Evolutionary conservation across 2,888 invertebrate species (phyloP), one percentile per base, ranked within the genome.

Genomic region (Pterostichus niger): DNA sequence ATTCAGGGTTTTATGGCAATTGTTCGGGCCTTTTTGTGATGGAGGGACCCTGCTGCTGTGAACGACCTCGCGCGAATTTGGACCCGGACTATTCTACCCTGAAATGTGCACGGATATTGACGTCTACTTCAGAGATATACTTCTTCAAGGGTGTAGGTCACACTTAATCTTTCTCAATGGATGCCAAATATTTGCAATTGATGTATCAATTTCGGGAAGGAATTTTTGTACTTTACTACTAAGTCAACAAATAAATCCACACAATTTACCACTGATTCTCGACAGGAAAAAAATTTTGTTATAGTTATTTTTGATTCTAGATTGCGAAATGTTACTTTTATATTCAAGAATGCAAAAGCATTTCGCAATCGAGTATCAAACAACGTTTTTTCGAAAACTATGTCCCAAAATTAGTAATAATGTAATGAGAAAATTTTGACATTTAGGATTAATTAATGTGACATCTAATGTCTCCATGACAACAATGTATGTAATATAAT

Each of bases 11-110:
- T 83, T 83, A 83, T 83, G 64, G 83, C 83, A 46, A 83, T 83
- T 83, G 82, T 77, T 77, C 77, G 77, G 64, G 31, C 83, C 82
- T 68, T 76, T 82, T 77, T 83, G 76, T 83, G 83, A 83, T 76
- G 82, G 6, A 52, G 52, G 75, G 75, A 64, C 64, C 75, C 49
- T 33, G 31, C 24, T 52, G 75, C 52, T 52, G 3, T 7, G 49
- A 52, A 75, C 52, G 33, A 52, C 40, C 75, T 75, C 40, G 11
- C 44, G 9, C 68, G 17, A 52, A 31, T 71, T 71, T 71, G 3
- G 46, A 71, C 56, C 17, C 13, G 56, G 17, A 56, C 40, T 40
- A 40, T 40, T 40, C 40, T 40, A 5, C 56, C 9, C 2, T 11
- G 49, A 49, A 49, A 49, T 49, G 49, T 49, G 49, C 5, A 5